Conservation (phyloP, 2,888 invertebrate genomes). For the Elmis aenea region DNA sequence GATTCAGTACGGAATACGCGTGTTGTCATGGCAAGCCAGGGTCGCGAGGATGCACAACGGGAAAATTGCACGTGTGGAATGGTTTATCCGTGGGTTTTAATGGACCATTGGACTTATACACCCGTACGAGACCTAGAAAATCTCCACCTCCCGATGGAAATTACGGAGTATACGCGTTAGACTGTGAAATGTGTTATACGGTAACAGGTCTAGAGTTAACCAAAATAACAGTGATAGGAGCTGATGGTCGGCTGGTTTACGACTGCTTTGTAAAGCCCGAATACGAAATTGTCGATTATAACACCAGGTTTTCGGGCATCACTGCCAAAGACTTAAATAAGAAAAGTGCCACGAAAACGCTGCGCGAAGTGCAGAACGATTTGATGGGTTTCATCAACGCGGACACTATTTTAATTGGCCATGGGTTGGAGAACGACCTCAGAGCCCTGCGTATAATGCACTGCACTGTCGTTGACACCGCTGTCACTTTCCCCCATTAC, state of each 20-base stretch:
- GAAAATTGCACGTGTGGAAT: conserved; percentile 71
- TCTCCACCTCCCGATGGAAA: conserved; percentile 46
- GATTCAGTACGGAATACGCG: conserved; percentile 45
- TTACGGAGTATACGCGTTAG: conserved; percentile 71
- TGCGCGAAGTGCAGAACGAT: conserved; percentile 80
- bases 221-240: conserved; percentile 76
- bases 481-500: conserved; percentile 80
- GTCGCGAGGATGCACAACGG: conserved; percentile 61
- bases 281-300: conserved; percentile 82
- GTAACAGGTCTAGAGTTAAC: conserved; percentile 80
- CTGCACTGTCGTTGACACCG: conserved; percentile 81
- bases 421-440: conserved; percentile 92
- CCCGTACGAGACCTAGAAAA: conserved; percentile 49
- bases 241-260: conserved; percentile 71
- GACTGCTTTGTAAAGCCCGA: conserved; percentile 81
- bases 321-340: conserved; percentile 58
- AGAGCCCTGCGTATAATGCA: conserved; percentile 82
- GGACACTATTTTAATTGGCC: conserved; percentile 89
- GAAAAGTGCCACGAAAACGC: conserved; percentile 55
- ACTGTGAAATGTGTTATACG: conserved; percentile 98
- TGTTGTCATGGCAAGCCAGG: conserved; percentile 58
- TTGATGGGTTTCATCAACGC: conserved; percentile 73
- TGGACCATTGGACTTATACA: conserved; percentile 66
- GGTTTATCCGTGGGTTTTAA: conserved; percentile 67
- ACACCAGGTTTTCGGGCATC: conserved; percentile 94